A percentile compares a stretch with the other conserved stretches of the same genome.
phyloP scores from a whole-genome alignment of 1,140 invertebrate genomes.

The Apis mellifera region DNA sequence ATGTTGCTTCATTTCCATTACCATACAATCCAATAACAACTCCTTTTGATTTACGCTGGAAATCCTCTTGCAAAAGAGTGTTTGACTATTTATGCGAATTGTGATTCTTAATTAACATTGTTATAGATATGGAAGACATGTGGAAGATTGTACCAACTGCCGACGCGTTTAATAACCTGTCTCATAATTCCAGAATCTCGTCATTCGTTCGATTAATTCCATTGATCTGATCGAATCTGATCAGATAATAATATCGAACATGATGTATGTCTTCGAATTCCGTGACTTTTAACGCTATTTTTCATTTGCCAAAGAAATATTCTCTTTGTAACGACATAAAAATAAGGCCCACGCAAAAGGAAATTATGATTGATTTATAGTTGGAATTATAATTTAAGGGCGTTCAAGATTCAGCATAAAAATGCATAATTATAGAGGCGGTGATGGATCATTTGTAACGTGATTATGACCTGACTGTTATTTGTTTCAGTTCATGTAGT shows the following conservation, averaged over 20 bases:
- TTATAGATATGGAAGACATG: slow-evolving; percentile 1
- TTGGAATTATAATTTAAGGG: background rate
- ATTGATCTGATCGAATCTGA: background rate
- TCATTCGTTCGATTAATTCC: background rate
- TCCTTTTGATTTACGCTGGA: background rate
- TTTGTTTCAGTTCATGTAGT: background rate
- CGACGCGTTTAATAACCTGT: too few species aligned
- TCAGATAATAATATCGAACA: background rate
- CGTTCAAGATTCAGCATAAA: background rate
- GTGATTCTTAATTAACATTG: slow-evolving; percentile 24
- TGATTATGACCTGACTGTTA: background rate
- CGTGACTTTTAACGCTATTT: slow-evolving; percentile 20
- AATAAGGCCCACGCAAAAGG: slow-evolving; percentile 14
- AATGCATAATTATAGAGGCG: background rate
- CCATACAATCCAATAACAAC: background rate
- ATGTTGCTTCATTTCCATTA: background rate
- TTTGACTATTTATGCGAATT: background rate
- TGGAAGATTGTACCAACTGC: background rate
- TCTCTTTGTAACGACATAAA: background rate
- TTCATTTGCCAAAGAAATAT: slow-evolving; percentile 10
- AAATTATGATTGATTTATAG: slow-evolving; percentile 38
- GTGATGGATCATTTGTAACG: slow-evolving; percentile 14
- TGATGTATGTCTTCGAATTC: slow-evolving; percentile 13
- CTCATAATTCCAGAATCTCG: background rate
- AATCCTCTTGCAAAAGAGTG: slow-evolving; percentile 4